Conservation (phyloP, 2,113 vertebrate genomes). For the Ascaphus truei region DNA sequence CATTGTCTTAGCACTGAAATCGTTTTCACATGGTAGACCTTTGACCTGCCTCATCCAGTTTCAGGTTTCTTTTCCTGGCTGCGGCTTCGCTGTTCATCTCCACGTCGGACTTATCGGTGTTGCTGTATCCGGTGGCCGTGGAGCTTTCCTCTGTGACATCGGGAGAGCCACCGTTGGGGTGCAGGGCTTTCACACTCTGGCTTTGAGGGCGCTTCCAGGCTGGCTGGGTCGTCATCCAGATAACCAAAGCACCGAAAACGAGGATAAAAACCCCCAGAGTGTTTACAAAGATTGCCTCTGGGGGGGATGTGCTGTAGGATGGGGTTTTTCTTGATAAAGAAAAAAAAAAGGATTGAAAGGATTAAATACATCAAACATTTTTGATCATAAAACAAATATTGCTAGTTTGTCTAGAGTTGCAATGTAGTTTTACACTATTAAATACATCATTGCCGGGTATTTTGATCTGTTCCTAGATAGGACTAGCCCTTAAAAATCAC, state of each 20-base stretch:
- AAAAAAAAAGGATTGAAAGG: background rate
- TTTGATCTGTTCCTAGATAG: too few relatives aligned
- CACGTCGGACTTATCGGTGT: conserved; percentile 47
- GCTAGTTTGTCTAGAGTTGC: too few relatives aligned
- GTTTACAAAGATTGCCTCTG: conserved; percentile 84
- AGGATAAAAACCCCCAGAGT: conserved; percentile 77
- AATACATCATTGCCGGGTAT: too few relatives aligned
- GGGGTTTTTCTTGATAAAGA: conserved; percentile 37
- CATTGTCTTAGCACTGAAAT: too few relatives aligned
- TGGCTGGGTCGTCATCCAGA: conserved; percentile 83
- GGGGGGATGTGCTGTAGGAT: conserved; percentile 70
- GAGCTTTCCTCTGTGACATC: conserved; percentile 44
- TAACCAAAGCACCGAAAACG: conserved; percentile 73
- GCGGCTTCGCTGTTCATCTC: conserved; percentile 60
- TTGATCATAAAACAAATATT: background rate
- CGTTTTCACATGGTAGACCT: conserved; percentile 64
- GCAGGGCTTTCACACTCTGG: conserved; percentile 44
- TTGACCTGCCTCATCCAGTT: conserved; percentile 65
- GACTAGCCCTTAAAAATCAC: too few relatives aligned
- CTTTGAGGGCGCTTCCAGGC: conserved; percentile 87
- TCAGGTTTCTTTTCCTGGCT: conserved; percentile 67
- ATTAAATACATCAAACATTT: conserved; percentile 29
- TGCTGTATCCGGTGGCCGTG: conserved; percentile 41
- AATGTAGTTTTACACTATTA: too few relatives aligned
- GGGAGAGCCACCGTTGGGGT: conserved; percentile 35